Evolutionary conservation across 1,140 invertebrate species (phyloP).

Genomic region (Portunus trituberculatus): DNA sequence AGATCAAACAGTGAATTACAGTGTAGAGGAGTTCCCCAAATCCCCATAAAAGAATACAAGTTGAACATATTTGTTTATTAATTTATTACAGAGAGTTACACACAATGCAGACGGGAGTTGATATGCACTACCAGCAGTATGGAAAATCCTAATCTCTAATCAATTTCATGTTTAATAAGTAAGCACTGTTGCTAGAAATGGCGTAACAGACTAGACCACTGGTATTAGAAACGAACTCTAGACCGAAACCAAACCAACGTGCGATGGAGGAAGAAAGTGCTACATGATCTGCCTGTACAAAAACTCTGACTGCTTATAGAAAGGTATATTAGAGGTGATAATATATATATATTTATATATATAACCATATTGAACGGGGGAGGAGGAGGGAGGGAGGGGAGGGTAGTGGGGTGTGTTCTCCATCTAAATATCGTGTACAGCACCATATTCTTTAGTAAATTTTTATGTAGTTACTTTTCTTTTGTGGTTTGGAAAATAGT

Average conservation of each 20-base stretch:
- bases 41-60: slow-evolving; percentile 1
- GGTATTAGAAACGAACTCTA: slow-evolving; percentile 61
- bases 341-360: slow-evolving; percentile 50
- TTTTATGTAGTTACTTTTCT: not conserved
- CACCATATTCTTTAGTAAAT: slow-evolving; percentile 63
- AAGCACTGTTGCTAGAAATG: slow-evolving; percentile 73
- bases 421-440: slow-evolving; percentile 66
- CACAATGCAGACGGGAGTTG: slow-evolving; percentile 69
- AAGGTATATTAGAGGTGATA: slow-evolving; percentile 49
- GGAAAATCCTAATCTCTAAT: slow-evolving; percentile 71
- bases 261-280: slow-evolving; percentile 67
- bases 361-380: slow-evolving; percentile 57
- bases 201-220: slow-evolving; percentile 72
- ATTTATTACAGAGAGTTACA: slow-evolving; percentile 75
- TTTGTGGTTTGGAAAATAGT: not conserved
- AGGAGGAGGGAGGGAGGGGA: slow-evolving; percentile 28
- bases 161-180: slow-evolving; percentile 72
- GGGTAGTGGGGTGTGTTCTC: slow-evolving; percentile 66
- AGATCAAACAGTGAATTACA: no score
- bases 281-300: slow-evolving; percentile 72
- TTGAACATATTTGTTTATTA: slow-evolving; percentile 62
- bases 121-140: slow-evolving; percentile 75
- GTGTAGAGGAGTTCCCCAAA: no score
- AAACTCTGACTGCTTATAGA: slow-evolving; percentile 72
- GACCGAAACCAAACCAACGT: slow-evolving; percentile 61